Conservation (phyloP, 2,888 invertebrate genomes). For the Lasioglossum calceatum region DNA sequence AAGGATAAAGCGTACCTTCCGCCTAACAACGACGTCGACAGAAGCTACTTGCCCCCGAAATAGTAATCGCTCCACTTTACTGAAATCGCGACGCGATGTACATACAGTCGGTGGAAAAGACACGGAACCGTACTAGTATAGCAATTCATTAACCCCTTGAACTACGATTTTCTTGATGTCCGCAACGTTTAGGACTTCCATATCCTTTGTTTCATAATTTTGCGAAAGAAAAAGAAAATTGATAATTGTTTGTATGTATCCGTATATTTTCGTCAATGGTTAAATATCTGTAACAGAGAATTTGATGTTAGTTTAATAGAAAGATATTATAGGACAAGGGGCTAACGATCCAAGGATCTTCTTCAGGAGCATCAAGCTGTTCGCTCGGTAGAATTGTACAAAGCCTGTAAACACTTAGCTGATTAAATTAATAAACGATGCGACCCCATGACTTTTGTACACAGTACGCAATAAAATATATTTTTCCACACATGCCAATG, state of each 20-base stretch:
- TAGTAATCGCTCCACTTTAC: conserved; percentile 13
- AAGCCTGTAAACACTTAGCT: conserved; percentile 7
- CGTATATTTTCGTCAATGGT: background rate
- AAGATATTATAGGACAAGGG: background rate
- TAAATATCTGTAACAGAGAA: background rate
- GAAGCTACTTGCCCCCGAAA: conserved; percentile 78
- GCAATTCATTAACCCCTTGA: background rate
- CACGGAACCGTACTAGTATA: background rate
- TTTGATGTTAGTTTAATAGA: too few species aligned
- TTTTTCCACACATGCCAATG: conserved; percentile 33
- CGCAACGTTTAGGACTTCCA: background rate
- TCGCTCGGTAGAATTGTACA: background rate
- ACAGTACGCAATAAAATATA: conserved; percentile 53
- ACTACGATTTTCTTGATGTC: background rate
- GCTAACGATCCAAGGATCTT: background rate
- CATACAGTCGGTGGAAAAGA: background rate
- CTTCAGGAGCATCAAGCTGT: background rate
- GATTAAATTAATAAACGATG: background rate
- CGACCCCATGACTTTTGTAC: conserved; percentile 27
- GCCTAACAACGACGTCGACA: conserved; percentile 70
- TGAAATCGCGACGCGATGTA: background rate
- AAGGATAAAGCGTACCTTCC: conserved; percentile 69
- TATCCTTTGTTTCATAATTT: background rate
- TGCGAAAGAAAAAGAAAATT: background rate
- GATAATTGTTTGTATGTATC: background rate